Evolutionary conservation across 2,113 vertebrate species (phyloP).

Genomic region (Apteryx owenii): DNA sequence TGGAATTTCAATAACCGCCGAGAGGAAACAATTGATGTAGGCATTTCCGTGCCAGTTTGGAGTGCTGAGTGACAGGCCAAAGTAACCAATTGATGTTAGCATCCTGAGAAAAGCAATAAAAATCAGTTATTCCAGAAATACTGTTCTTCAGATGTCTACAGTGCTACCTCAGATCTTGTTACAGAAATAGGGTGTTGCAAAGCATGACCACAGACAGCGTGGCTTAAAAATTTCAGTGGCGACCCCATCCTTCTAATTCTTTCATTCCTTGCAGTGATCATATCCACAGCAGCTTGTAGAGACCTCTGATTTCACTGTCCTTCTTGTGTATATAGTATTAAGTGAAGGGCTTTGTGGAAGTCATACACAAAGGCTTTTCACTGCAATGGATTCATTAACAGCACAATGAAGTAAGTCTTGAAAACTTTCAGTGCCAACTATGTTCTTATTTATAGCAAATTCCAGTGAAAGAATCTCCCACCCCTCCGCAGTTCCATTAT

Average conservation of each 20-base stretch:
- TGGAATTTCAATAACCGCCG: conserved; percentile 89
- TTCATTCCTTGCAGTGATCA: not conserved
- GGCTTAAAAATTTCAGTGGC: conserved; percentile 11
- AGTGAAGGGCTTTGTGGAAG: conserved; percentile 13
- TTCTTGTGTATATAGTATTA: not conserved
- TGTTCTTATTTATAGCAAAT: not conserved
- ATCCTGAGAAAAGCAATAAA: conserved; percentile 79
- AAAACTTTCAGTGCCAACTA: not conserved
- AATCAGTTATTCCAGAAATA: not conserved
- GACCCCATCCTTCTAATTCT: conserved; percentile 27
- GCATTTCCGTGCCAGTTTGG: conserved; percentile 87
- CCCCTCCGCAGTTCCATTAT: not conserved
- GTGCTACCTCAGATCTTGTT: not conserved
- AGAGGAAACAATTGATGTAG: conserved; percentile 91
- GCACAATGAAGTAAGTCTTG: not conserved
- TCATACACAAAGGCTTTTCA: conserved; percentile 14
- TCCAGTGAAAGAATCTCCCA: conserved; percentile 19
- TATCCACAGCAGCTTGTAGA: conserved; percentile 22
- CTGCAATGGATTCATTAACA: not conserved
- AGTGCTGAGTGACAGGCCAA: conserved; percentile 89
- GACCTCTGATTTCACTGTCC: conserved; percentile 19
- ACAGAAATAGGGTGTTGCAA: not conserved
- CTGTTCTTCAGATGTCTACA: not conserved
- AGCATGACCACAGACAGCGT: not conserved
- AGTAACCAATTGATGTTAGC: conserved; percentile 85